Conservation (phyloP, 2,888 invertebrate genomes). For the Macrosiphum euphorbiae region DNA sequence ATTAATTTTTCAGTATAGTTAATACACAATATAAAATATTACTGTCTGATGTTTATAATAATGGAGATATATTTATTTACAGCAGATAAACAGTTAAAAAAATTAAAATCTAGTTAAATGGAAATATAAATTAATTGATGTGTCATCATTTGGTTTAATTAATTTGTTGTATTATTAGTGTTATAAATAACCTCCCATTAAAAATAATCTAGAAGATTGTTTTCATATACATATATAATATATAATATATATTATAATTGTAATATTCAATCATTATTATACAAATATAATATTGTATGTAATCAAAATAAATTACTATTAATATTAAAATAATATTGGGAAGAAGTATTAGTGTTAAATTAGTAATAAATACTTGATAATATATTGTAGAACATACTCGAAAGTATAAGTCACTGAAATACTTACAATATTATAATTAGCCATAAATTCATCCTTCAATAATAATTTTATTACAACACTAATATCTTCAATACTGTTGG, state of each 20-base stretch:
- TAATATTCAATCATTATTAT: background rate
- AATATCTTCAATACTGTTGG: conserved; percentile 1
- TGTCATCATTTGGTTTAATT: background rate
- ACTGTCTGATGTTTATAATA: background rate
- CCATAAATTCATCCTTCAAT: conserved; percentile 41
- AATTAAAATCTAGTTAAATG: background rate
- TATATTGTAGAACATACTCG: background rate
- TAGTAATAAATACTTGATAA: background rate
- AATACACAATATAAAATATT: background rate
- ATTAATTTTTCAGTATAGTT: background rate
- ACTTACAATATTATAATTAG: conserved; percentile 21
- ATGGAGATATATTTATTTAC: background rate
- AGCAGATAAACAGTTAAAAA: background rate
- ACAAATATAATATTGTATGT: background rate
- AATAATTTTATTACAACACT: conserved; percentile 30
- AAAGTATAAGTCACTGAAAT: background rate
- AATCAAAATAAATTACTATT: background rate
- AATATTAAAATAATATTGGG: background rate
- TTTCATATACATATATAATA: background rate
- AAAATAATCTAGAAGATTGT: background rate
- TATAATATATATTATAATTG: background rate
- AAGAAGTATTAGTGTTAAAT: background rate
- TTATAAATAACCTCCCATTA: background rate
- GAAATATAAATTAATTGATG: background rate
- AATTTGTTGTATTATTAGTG: background rate